Percentiles rank a stretch among this genome's conserved stretches.
These are phyloP conservation scores for Oncorhynchus nerka DNA, from an alignment of 2,113 vertebrate genomes.

Conservation along the genomic window DNA sequence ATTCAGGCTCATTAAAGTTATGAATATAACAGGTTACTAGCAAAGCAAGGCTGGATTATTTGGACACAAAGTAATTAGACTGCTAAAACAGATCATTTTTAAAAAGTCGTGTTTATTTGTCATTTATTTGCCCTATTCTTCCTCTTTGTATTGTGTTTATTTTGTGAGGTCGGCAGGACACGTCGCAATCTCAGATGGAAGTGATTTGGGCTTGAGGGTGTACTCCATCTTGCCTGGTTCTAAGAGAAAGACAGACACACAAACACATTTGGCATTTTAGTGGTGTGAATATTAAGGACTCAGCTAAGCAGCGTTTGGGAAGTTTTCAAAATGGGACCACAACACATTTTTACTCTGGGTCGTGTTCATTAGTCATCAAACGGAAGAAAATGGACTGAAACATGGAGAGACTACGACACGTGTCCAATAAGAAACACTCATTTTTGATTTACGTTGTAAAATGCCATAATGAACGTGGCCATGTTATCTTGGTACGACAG, in stretches of 20 bases:
- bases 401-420: too few species aligned
- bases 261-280: neutral
- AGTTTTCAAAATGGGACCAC: neutral
- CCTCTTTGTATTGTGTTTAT: neutral
- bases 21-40: too few species aligned
- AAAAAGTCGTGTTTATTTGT: neutral
- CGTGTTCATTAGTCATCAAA: neutral
- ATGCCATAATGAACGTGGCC: too few species aligned
- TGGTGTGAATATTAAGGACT: too few species aligned
- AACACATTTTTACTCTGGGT: neutral
- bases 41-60: neutral
- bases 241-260: slow-evolving; percentile 30
- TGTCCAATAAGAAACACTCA: too few species aligned
- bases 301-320: neutral
- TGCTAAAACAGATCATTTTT: neutral
- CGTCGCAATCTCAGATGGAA: slow-evolving; percentile 70
- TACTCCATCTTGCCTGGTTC: slow-evolving; percentile 59
- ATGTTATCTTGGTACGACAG: neutral
- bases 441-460: too few species aligned
- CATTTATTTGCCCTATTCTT: neutral
- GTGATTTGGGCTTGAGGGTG: slow-evolving; percentile 25
- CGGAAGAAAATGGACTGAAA: too few species aligned
- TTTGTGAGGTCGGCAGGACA: slow-evolving; percentile 31
- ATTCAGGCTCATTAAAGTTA: too few species aligned
- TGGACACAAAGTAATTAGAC: neutral